Percentiles rank a stretch among this genome's conserved stretches.
Evolutionary conservation across 2,797 vertebrate genomes (phyloP).

Genomic region (Gambelia wislizenii): DNA sequence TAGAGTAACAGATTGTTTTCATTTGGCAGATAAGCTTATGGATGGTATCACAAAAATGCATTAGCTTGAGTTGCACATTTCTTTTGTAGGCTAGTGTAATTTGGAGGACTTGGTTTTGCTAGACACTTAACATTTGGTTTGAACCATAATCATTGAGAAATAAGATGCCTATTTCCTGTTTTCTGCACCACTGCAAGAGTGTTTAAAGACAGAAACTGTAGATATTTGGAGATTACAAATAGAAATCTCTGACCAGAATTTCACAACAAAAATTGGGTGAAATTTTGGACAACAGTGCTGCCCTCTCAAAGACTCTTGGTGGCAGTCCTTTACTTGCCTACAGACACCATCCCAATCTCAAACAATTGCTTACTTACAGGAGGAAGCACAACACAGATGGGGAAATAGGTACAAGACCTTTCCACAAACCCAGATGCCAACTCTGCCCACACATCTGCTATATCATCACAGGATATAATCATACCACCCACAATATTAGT

Average conservation of each 20-base stretch:
- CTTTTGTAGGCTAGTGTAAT: constrained; percentile 57
- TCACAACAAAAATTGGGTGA: background rate
- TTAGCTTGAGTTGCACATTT: constrained; percentile 35
- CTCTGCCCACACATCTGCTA: too few species aligned
- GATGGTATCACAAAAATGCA: constrained; percentile 50
- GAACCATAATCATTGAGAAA: background rate
- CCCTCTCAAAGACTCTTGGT: too few species aligned
- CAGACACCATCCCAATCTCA: too few species aligned
- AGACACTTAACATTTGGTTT: constrained; percentile 29
- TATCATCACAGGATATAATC: too few species aligned
- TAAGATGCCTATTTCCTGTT: background rate
- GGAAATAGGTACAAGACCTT: too few species aligned
- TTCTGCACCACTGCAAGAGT: too few species aligned
- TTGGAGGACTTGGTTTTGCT: constrained; percentile 48
- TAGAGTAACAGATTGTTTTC: constrained; percentile 45
- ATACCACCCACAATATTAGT: too few species aligned
- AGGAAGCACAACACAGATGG: too few species aligned
- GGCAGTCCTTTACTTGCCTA: too few species aligned
- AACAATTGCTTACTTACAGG: too few species aligned
- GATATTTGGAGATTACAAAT: background rate
- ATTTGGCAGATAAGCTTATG: constrained; percentile 32
- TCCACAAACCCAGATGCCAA: too few species aligned
- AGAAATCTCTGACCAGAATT: background rate
- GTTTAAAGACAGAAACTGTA: background rate
- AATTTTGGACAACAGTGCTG: too few species aligned